A percentile compares a stretch with the other conserved stretches of the same genome.
Evolutionary conservation across 2,888 invertebrate species (phyloP).

Genomic region (Tholera decimalis): DNA sequence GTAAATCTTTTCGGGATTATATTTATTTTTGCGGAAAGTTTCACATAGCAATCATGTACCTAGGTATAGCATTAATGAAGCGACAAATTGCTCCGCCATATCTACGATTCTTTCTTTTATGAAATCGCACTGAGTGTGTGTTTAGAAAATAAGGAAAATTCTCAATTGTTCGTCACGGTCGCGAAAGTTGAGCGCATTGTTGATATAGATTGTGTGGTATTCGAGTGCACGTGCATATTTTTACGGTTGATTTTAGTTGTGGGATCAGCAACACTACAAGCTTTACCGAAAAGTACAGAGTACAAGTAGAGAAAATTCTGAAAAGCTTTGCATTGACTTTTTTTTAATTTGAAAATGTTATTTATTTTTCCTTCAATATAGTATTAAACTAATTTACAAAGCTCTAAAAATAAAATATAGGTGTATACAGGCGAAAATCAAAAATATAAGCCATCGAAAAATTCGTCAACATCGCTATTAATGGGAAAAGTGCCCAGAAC

Average conservation of each 20-base stretch:
- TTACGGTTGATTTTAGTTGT: conserved; percentile 21
- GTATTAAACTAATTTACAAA: too few species aligned
- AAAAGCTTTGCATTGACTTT: not conserved
- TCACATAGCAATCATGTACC: too few species aligned
- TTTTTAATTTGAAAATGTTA: not conserved
- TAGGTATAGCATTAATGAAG: conserved; percentile 3
- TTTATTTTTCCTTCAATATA: too few species aligned
- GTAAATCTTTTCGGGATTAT: too few species aligned
- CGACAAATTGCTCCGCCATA: conserved; percentile 22
- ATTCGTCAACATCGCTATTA: too few species aligned
- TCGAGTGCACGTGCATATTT: conserved; percentile 1
- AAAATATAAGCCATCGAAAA: too few species aligned
- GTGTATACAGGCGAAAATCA: too few species aligned
- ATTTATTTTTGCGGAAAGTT: too few species aligned
- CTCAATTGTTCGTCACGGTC: conserved; percentile 44
- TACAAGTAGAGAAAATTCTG: too few species aligned
- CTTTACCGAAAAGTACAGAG: not conserved
- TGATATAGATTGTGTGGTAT: conserved; percentile 34
- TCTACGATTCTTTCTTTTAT: conserved; percentile 49
- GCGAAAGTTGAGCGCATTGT: conserved; percentile 55
- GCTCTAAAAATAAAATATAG: too few species aligned
- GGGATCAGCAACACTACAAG: not conserved
- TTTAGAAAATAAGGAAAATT: conserved; percentile 61
- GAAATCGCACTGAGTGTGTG: conserved; percentile 49
- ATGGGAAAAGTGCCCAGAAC: too few species aligned